These are phyloP conservation scores for Pheosia tremula DNA, from an alignment of 2,888 invertebrate species.

Conservation along the genomic window DNA sequence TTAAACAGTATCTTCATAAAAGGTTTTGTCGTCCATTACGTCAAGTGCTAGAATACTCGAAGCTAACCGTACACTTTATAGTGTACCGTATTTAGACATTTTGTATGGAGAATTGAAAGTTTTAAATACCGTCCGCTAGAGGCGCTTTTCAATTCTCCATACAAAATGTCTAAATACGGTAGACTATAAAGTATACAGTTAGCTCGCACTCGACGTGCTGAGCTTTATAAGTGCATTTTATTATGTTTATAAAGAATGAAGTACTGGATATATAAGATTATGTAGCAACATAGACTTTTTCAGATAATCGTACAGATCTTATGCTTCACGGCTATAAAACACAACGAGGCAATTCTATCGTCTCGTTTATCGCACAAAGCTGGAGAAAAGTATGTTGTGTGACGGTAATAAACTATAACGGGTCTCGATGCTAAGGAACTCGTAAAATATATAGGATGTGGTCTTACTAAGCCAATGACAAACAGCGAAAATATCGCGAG, in stretches of 20 bases:
- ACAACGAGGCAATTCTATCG: slow-evolving; percentile 2
- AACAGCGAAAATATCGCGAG: neutral
- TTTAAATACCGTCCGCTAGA: no score
- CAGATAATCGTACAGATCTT: neutral
- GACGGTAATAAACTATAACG: neutral
- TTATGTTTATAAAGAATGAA: neutral
- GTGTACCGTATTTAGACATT: no score
- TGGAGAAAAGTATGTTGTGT: slow-evolving; percentile 2
- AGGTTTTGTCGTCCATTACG: no score
- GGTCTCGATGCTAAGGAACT: neutral
- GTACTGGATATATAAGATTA: neutral
- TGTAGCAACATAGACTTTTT: neutral
- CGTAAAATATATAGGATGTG: slow-evolving; percentile 2
- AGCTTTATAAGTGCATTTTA: neutral
- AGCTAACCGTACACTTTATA: no score
- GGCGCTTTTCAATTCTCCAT: no score
- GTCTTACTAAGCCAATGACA: neutral
- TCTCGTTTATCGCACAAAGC: slow-evolving; percentile 2
- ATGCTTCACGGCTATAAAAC: slow-evolving; percentile 3
- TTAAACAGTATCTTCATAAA: no score
- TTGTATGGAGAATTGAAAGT: no score
- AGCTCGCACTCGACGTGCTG: no score
- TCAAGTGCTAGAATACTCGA: no score
- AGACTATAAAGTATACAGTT: no score
- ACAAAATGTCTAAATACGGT: no score